Conservation (phyloP, 2,888 invertebrate species). For the Aphodius sticticus region DNA sequence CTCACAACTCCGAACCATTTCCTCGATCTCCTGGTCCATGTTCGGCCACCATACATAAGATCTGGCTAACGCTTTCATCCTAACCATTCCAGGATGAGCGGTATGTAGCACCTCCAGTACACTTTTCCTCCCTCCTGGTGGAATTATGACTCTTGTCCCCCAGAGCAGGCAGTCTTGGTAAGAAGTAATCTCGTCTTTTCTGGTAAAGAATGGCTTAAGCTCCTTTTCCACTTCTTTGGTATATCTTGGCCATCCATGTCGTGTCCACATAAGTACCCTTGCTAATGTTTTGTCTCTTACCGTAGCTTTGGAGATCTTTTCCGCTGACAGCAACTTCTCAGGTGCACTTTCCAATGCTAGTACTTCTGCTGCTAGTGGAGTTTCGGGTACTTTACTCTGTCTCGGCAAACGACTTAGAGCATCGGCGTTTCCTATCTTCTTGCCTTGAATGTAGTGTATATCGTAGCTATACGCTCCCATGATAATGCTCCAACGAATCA, state of each 20-base stretch:
- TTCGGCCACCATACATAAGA: slow-evolving; percentile 37
- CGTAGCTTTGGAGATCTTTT: slow-evolving; percentile 11
- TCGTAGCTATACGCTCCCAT: slow-evolving; percentile 41
- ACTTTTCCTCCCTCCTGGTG: slow-evolving; percentile 26
- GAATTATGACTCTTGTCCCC: slow-evolving; percentile 29
- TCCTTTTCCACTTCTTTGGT: slow-evolving; percentile 20
- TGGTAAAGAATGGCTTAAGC: slow-evolving; percentile 13
- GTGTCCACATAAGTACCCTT: slow-evolving; percentile 12
- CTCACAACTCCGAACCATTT: background rate
- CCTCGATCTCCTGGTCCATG: slow-evolving; percentile 32
- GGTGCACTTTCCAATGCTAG: background rate
- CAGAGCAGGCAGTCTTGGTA: slow-evolving; percentile 20
- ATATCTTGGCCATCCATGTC: slow-evolving; percentile 12
- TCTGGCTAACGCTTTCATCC: slow-evolving; percentile 35
- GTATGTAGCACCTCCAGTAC: slow-evolving; percentile 31
- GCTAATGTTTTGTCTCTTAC: slow-evolving; percentile 1
- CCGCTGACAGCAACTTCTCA: slow-evolving; percentile 11
- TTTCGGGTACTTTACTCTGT: slow-evolving; percentile 8
- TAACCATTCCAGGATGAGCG: slow-evolving; percentile 35
- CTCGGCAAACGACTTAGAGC: slow-evolving; percentile 42
- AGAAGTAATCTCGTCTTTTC: slow-evolving; percentile 17
- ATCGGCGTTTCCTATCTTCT: slow-evolving; percentile 40
- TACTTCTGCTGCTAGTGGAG: slow-evolving; percentile 10
- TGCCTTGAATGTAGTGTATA: slow-evolving; percentile 40
- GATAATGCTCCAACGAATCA: slow-evolving; percentile 37